Conservation (phyloP, 2,888 invertebrate species). For the Isoperla grammatica region DNA sequence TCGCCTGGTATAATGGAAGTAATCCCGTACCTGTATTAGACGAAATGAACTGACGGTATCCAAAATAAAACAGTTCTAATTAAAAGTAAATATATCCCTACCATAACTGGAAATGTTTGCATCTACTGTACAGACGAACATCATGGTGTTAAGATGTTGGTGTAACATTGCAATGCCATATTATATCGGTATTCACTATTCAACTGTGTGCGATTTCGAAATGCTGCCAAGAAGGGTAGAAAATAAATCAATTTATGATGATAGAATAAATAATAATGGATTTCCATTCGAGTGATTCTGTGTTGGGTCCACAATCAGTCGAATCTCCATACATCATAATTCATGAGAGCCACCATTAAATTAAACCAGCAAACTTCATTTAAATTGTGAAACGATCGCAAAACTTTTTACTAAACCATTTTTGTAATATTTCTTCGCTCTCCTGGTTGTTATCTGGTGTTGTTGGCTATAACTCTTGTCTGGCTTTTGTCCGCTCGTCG, state of each 20-base stretch:
- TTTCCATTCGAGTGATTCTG: conserved; percentile 8
- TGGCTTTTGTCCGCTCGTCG: conserved; percentile 7
- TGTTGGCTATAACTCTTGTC: background rate
- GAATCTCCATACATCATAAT: background rate
- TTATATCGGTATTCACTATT: too few relatives aligned
- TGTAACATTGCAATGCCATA: too few relatives aligned
- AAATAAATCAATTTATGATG: background rate
- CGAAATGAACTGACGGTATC: too few relatives aligned
- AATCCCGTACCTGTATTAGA: too few relatives aligned
- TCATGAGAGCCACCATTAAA: background rate
- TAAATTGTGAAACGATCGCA: conserved; percentile 5
- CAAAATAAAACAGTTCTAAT: too few relatives aligned
- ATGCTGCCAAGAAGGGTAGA: too few relatives aligned
- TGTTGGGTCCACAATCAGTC: conserved; percentile 3
- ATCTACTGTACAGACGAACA: too few relatives aligned
- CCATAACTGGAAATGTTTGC: too few relatives aligned
- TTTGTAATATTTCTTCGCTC: conserved; percentile 7
- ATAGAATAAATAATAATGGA: background rate
- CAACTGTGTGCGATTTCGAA: too few relatives aligned
- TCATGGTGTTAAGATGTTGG: too few relatives aligned
- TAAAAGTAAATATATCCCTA: too few relatives aligned
- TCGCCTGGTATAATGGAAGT: too few relatives aligned
- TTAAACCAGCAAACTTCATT: conserved; percentile 10
- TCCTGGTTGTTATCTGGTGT: background rate
- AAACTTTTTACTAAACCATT: conserved; percentile 10